phyloP scores from a whole-genome alignment of 2,113 vertebrate species.

The Bos indicus region DNA sequence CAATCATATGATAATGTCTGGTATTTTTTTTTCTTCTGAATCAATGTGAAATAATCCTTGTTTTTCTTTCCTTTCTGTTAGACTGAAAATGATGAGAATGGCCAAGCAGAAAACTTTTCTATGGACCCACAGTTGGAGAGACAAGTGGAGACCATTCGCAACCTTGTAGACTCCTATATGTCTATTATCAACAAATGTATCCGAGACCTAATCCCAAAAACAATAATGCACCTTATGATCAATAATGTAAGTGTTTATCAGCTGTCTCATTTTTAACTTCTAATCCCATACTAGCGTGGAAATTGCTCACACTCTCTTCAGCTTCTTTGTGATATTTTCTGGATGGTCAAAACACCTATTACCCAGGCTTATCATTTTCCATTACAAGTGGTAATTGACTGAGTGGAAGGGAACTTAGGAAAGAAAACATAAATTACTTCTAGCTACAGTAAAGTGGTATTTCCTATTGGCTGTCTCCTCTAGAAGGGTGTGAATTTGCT shows the following conservation, averaged over 20 bases:
- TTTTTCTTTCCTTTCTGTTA: slow-evolving; percentile 52
- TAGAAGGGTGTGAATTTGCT: neutral
- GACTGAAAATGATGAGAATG: slow-evolving; percentile 85
- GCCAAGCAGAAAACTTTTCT: slow-evolving; percentile 87
- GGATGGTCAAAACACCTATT: neutral
- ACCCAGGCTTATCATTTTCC: neutral
- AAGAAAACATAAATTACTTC: neutral
- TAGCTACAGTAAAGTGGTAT: neutral
- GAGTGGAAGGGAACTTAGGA: neutral
- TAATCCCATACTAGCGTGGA: neutral
- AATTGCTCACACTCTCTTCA: neutral
- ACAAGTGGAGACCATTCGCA: slow-evolving; percentile 94
- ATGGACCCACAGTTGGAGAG: slow-evolving; percentile 93
- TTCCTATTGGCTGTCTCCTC: neutral
- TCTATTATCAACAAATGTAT: slow-evolving; percentile 92
- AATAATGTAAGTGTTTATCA: slow-evolving; percentile 86
- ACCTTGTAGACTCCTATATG: slow-evolving; percentile 95
- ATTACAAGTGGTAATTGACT: neutral
- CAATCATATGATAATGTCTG: neutral
- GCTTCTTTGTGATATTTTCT: neutral
- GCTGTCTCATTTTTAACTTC: neutral
- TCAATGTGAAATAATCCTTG: neutral
- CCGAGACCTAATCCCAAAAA: slow-evolving; percentile 94
- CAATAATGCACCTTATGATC: slow-evolving; percentile 95
- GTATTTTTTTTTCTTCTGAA: neutral